Base-by-base conservation (phyloP, 2,113 vertebrate genomes). In the Benitochromis conjunctus region DNA sequence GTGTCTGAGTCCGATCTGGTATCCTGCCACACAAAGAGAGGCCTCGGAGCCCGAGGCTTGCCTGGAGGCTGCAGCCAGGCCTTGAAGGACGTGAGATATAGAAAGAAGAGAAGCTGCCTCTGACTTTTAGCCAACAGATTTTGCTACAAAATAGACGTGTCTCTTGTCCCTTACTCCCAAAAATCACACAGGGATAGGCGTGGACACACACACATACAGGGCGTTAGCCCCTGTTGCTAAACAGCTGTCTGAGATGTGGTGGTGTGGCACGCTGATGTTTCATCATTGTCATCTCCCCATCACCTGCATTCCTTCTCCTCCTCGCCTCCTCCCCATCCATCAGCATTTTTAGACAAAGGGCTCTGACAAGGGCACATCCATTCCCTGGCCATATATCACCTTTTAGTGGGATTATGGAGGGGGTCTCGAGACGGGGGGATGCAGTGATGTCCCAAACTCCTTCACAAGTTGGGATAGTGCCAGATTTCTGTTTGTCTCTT, bases 291-390 rank as follows among this genome's bases (percentile, higher is more conserved):
- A 93, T 89, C 91, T 95, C 93, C 86, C 87, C 76, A 87, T 95
- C 95, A 92, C 91, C 93, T 90, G 87, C 79, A 66, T 91, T 93
- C 81, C 91, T 94, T 95, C 90, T 89, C 78, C 90, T 94, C 83
- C 93, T 89, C 48, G 43, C 53, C 86, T 90, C 80, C 79, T 88
- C 88, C 89, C 91, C 86, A 95, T 95, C 92, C 90, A 94, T 95
- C 94, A 94, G 90, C 64, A 91, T 91, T 93, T 94, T 93, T 92
- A 92, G 89, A 91, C 86, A 91, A 88, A 83, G 86, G 88, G 83
- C 90, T 90, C 84, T 94, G 95, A 95, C 94, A 95, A 95, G 95
- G 95, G 92, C 95, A 94, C 93, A 90, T 94, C 93, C 86, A 84
- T 91, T 87, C 91, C 62, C 85, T 84, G 88, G 78, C 86, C 90